A percentile compares a stretch with the other conserved stretches of the same genome.
These are phyloP conservation scores for Nezara viridula DNA, from an alignment of 2,888 invertebrate genomes.

Conservation along the genomic window DNA sequence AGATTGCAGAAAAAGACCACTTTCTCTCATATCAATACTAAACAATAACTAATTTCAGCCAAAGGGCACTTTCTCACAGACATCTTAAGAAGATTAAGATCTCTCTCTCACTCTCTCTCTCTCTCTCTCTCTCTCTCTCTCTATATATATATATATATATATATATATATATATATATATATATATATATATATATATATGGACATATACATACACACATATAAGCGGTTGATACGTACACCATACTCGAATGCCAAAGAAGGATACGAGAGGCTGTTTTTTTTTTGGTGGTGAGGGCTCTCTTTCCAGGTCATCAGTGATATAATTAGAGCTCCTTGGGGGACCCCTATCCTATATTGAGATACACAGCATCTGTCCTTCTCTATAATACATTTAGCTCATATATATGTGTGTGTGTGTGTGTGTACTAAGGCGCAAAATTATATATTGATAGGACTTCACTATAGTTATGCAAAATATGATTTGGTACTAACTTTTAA, in stretches of 20 bases:
- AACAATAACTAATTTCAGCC: no score
- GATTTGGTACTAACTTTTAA: no score
- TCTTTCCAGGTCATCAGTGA: background rate
- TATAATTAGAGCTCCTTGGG: slow-evolving; percentile 17
- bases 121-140: no score
- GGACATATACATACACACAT: background rate
- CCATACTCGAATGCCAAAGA: background rate
- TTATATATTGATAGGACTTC: no score
- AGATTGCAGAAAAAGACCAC: no score
- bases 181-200: background rate
- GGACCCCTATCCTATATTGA: background rate
- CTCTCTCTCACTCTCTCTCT: no score
- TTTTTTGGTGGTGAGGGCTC: background rate
- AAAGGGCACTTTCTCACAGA: no score
- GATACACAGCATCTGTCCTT: background rate
- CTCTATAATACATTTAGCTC: background rate
- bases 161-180: background rate
- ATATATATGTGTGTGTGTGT: no score
- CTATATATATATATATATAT: background rate
- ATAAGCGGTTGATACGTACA: background rate
- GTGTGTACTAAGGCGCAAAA: no score
- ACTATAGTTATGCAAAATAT: no score
- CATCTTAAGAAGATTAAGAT: no score
- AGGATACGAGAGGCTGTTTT: background rate
- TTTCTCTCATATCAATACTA: no score